Percentiles rank a stretch among this genome's conserved stretches.
phyloP scores from a whole-genome alignment of 2,797 vertebrate genomes.

The Picus viridis region DNA sequence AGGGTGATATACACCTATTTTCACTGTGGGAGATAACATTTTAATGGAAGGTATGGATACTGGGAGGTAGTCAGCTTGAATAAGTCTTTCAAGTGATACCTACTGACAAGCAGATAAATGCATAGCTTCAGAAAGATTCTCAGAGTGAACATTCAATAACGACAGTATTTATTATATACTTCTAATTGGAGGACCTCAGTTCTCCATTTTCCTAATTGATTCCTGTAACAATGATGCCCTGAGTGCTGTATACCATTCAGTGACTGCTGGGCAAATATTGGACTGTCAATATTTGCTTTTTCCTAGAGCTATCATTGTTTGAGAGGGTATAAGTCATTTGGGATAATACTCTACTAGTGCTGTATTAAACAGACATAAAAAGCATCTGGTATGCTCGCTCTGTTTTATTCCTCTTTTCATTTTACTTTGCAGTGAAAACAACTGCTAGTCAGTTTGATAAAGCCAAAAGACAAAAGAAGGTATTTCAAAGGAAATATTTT shows the following conservation, averaged over 20 bases:
- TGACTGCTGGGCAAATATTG: conserved; percentile 73
- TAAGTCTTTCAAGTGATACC: neutral
- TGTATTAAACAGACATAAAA: conserved; percentile 50
- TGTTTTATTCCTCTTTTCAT: neutral
- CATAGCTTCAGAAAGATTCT: conserved; percentile 45
- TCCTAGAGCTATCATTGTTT: conserved; percentile 62
- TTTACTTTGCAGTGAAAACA: conserved; percentile 1
- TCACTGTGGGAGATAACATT: neutral
- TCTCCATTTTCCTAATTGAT: conserved; percentile 77
- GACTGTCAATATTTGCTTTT: conserved; percentile 77
- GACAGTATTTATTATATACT: conserved; percentile 58
- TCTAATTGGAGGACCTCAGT: conserved; percentile 58
- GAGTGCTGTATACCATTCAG: conserved; percentile 55
- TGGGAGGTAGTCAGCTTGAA: neutral
- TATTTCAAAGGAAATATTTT: neutral
- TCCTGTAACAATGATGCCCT: conserved; percentile 63
- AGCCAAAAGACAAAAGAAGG: neutral
- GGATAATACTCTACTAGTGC: conserved; percentile 37
- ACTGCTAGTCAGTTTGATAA: neutral
- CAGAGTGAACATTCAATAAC: conserved; percentile 1
- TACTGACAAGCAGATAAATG: neutral
- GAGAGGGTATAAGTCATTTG: conserved; percentile 64
- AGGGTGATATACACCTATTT: neutral
- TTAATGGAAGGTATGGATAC: neutral
- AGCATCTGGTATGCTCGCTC: neutral